phyloP scores from a whole-genome alignment of 2,888 invertebrate species.

The Xanthia icteritia region DNA sequence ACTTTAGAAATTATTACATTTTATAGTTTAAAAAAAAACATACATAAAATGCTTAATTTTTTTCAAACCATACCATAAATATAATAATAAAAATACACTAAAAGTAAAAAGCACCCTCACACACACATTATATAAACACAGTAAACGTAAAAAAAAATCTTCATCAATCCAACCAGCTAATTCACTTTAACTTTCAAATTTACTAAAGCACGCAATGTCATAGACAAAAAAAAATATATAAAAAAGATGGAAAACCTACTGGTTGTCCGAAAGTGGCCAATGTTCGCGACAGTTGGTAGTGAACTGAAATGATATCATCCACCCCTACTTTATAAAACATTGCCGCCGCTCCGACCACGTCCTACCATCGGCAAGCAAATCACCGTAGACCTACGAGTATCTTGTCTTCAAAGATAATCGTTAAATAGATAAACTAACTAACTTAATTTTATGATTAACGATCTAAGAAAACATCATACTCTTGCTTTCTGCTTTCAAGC shows the following conservation, averaged over 20 bases:
- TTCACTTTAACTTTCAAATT: conserved; percentile 30
- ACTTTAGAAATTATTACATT: not conserved
- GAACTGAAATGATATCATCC: conserved; percentile 75
- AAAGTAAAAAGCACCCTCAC: conserved; percentile 34
- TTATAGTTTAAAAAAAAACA: not conserved
- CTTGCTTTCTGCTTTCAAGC: too few relatives aligned
- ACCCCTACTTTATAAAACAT: conserved; percentile 80
- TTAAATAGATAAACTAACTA: conserved; percentile 21
- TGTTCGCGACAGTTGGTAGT: conserved; percentile 73
- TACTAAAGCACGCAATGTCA: conserved; percentile 6
- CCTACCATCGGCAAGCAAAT: conserved; percentile 71
- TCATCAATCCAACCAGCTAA: conserved; percentile 10
- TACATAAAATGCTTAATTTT: not conserved
- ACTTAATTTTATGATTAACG: conserved; percentile 4
- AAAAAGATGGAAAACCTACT: conserved; percentile 72
- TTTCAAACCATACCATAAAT: not conserved
- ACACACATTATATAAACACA: conserved; percentile 31
- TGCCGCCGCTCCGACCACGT: conserved; percentile 62
- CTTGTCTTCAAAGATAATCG: not conserved
- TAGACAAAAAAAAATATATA: conserved; percentile 2
- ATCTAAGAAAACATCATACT: not conserved
- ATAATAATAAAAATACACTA: conserved; percentile 1
- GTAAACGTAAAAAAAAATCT: not conserved
- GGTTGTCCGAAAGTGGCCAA: conserved; percentile 70
- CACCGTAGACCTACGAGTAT: conserved; percentile 50